Conservation (phyloP, 1,140 invertebrate genomes). For the Aphidius ervi region DNA sequence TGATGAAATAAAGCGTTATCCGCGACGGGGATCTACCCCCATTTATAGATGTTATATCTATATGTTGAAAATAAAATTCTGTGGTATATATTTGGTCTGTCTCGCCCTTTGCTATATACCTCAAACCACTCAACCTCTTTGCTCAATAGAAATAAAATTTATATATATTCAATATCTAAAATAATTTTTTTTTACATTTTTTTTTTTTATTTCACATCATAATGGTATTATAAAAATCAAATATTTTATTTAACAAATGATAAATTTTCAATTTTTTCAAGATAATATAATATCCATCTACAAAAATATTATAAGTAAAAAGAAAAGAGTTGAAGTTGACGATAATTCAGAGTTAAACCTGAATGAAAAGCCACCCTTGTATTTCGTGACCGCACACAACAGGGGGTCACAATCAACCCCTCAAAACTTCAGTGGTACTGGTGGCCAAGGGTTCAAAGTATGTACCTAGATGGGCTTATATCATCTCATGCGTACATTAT, state of each 20-base stretch:
- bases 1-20: slow-evolving; percentile 41
- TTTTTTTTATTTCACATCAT: no score
- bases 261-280: background rate
- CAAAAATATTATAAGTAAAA: background rate
- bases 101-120: slow-evolving; percentile 14
- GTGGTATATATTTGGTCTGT: no score
- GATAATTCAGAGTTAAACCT: slow-evolving; percentile 22
- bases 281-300: background rate
- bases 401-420: slow-evolving; percentile 1
- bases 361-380: slow-evolving; percentile 23
- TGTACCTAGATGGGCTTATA: no score
- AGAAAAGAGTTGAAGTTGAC: slow-evolving; percentile 7
- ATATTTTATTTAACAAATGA: no score
- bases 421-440: no score
- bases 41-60: background rate
- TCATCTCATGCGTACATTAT: no score
- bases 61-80: background rate
- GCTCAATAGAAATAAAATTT: background rate
- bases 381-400: slow-evolving; percentile 14
- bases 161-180: background rate
- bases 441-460: no score
- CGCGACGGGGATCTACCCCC: slow-evolving; percentile 35
- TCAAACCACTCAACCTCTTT: slow-evolving; percentile 18
- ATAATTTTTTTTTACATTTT: background rate
- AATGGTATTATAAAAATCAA: no score